Base-by-base conservation (phyloP, 2,113 vertebrate genomes). In the Pholis gunnellus region DNA sequence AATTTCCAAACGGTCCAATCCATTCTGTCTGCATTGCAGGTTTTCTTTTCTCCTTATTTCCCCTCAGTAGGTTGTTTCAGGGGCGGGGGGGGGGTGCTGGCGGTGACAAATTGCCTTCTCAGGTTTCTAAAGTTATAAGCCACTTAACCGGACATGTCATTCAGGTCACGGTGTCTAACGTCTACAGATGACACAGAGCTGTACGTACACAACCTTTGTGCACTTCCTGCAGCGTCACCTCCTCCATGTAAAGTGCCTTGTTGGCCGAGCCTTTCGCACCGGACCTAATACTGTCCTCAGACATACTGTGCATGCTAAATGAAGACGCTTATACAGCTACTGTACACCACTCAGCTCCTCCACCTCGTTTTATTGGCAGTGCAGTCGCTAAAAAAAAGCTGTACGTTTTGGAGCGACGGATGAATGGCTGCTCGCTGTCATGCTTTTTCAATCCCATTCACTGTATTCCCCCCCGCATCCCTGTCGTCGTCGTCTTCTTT, bases 1-100 rank as follows among this genome's bases (percentile, higher is more conserved):
- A 86, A 87, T 79, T 83, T 91, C 64, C 81, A 75, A 91, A 84
- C 60, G 79, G 66, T 75, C 64, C 83, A 77, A 88, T 90, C 73
- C 68, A 60, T 88, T 75, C 72, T 69, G 52, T 66, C 78, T 75
- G 61, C 76, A 9, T 13, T 67, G 77, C 65, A 50, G 42, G 2
- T 54, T 61, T 68, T 54, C 57, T 60, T 20, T 36, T 38, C 61
- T 27, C 56, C 50, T 61, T 52, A 31, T n/a, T 34, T 50, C n/a
- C 54, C 42, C 5, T 1, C 56, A n/a, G 65, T 52, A 38, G 84
- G 64, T 69, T 78, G 34, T 48, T 71, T 50, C 56, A 0, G 7
- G 13, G 67, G 22, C 31, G 52, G 31, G 48, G 11, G 22, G 44
- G 11, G 46, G n/a, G 2, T 20, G 22, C 54, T 4, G 61, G 38